Evolutionary conservation across 2,113 vertebrate species (phyloP), one percentile per base, ranked within the genome.

Genomic region (Heptranchias perlo): DNA sequence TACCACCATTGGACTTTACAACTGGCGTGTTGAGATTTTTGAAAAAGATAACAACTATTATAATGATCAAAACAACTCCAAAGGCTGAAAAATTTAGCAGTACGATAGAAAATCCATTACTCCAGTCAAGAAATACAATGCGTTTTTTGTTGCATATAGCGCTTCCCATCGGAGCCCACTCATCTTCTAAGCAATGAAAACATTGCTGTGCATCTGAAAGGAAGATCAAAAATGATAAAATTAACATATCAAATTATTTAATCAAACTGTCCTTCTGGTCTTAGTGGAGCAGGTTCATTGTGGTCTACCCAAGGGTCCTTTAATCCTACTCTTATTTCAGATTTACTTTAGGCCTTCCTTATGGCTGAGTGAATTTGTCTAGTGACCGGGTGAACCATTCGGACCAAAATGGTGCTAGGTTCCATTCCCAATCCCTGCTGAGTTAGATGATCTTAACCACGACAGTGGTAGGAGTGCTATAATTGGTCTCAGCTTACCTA

Each of bases 171-270:
- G 97, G 97, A 92, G 98, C 98, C 98, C 98, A 99, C 96, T 98
- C 98, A 76, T 49, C 94, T 98, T 96, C 96, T 91, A 8, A 97
- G 52, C 98, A 99, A 65, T 91, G 97, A 96, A 98, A 97, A 96
- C 98, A 99, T 96, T 97, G 97, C 96, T 98, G 98, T 98, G 98
- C 98, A 96, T 99, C 98, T 99, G 97, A 76, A 97, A 97, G 89
- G 96, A 52, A 47, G 73, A 49, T 69, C 94, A 96, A 96, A 96
- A 3, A 25, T 14, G 16, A 69, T 21, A 4, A 47, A 67, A 35
- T 93, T 62, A 95, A 52, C 28, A 95, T 49, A 35, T 47, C 39
- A 67, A 67, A 25, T 94, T 94, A 92, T 61, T 61, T 35, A 31
- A 3, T 91, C 61, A 91, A 35, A 3, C 76, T 82, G 4, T 18